Evolutionary conservation across 2,888 invertebrate genomes (phyloP).

Genomic region (Gymnocheta viridis): DNA sequence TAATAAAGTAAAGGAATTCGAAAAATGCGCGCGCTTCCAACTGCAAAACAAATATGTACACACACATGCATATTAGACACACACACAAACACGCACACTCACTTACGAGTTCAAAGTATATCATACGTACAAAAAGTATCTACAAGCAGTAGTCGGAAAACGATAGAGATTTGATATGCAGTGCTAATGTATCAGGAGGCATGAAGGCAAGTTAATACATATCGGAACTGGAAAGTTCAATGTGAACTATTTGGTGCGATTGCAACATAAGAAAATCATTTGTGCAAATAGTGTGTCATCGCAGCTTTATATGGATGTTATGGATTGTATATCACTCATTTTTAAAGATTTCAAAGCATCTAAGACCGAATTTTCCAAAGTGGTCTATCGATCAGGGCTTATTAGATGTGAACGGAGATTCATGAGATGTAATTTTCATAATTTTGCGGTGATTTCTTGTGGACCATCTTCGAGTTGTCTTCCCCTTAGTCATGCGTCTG

Average conservation of each 20-base stretch:
- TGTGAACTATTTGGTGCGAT: not conserved
- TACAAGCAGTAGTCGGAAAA: constrained; percentile 20
- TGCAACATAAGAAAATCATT: not conserved
- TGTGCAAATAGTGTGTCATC: not conserved
- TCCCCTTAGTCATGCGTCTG: too few species aligned
- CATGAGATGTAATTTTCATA: too few species aligned
- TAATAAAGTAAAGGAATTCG: constrained; percentile 64
- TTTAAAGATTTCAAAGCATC: not conserved
- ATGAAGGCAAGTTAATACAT: not conserved
- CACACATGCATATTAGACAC: not conserved
- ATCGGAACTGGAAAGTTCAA: not conserved
- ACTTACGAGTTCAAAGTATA: not conserved
- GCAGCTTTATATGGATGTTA: not conserved
- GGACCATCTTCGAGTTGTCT: too few species aligned
- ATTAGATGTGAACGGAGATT: too few species aligned
- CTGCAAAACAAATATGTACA: constrained; percentile 24
- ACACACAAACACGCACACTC: not conserved
- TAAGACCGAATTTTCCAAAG: not conserved
- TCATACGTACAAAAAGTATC: not conserved
- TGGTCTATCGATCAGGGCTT: not conserved
- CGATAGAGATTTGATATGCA: not conserved
- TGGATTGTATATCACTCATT: not conserved
- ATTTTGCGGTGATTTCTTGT: too few species aligned
- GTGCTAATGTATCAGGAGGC: not conserved
- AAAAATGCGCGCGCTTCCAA: constrained; percentile 69